Evolutionary conservation across 2,113 vertebrate species (phyloP).

Genomic region (Alces alces): DNA sequence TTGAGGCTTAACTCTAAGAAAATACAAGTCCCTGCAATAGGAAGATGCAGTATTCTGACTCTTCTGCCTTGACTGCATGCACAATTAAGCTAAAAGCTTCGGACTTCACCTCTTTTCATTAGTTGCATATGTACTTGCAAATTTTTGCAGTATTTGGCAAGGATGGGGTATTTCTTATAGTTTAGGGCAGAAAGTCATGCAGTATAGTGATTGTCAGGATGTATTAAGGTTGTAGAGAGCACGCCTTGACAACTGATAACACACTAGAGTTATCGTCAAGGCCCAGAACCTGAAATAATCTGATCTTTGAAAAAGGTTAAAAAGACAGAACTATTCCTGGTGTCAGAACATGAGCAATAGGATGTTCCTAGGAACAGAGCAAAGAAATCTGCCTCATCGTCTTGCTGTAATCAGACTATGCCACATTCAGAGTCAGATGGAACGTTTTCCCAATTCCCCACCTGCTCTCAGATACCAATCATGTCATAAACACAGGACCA

Average conservation of each 20-base stretch:
- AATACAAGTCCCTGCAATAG: background rate
- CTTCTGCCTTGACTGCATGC: background rate
- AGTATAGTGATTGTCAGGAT: constrained; percentile 48
- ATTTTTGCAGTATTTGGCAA: constrained; percentile 39
- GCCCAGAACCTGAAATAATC: constrained; percentile 48
- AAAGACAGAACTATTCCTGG: constrained; percentile 49
- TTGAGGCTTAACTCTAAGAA: constrained; percentile 7
- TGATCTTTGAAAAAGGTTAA: constrained; percentile 60
- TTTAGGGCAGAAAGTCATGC: background rate
- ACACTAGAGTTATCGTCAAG: constrained; percentile 52
- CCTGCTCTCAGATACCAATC: constrained; percentile 52
- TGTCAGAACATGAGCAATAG: constrained; percentile 53
- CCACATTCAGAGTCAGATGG: background rate
- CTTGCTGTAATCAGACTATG: constrained; percentile 32
- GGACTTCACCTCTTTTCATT: constrained; percentile 44
- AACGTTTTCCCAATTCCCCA: constrained; percentile 42
- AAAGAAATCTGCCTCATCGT: constrained; percentile 5
- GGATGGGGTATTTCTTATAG: background rate
- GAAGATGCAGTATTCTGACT: background rate
- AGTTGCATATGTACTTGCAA: constrained; percentile 1
- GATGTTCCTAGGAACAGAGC: constrained; percentile 38
- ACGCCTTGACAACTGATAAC: constrained; percentile 60
- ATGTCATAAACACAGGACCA: constrained; percentile 49
- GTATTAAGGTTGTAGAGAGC: constrained; percentile 42
- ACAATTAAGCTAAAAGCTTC: constrained; percentile 61